A percentile compares a stretch with the other conserved stretches of the same genome.
Evolutionary conservation across 2,113 vertebrate species (phyloP).

Genomic region (Tachuris rubrigastra): DNA sequence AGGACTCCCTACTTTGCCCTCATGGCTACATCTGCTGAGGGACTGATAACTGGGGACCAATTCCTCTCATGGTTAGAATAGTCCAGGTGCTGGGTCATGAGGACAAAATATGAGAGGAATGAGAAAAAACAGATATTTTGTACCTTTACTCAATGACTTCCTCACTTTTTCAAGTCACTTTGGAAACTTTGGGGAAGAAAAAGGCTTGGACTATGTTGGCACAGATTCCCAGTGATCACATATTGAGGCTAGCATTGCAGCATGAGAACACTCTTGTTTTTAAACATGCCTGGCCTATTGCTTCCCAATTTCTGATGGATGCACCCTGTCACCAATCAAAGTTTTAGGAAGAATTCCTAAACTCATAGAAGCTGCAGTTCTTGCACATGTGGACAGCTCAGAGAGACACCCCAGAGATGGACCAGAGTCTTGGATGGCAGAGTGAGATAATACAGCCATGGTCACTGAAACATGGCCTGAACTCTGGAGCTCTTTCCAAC

Average conservation of each 20-base stretch:
- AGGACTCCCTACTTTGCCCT: neutral
- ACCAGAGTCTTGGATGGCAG: neutral
- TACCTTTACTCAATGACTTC: neutral
- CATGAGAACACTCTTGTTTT: fast-evolving
- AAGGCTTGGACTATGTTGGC: neutral
- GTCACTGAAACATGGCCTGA: neutral
- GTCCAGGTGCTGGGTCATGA: neutral
- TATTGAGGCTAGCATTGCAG: neutral
- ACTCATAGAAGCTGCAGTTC: neutral
- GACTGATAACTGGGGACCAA: neutral
- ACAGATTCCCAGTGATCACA: neutral
- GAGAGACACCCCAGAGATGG: neutral
- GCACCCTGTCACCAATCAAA: neutral
- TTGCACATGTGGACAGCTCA: neutral
- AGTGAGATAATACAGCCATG: fast-evolving
- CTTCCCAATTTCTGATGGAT: neutral
- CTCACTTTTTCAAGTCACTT: neutral
- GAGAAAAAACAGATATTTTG: neutral
- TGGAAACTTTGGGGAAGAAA: neutral
- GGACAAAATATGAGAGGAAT: neutral
- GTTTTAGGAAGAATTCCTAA: neutral
- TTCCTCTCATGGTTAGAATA: neutral
- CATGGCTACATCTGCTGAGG: neutral
- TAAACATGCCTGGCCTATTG: neutral
- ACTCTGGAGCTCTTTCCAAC: neutral